Conservation (phyloP, 2,888 invertebrate genomes). For the Coenonympha arcania region DNA sequence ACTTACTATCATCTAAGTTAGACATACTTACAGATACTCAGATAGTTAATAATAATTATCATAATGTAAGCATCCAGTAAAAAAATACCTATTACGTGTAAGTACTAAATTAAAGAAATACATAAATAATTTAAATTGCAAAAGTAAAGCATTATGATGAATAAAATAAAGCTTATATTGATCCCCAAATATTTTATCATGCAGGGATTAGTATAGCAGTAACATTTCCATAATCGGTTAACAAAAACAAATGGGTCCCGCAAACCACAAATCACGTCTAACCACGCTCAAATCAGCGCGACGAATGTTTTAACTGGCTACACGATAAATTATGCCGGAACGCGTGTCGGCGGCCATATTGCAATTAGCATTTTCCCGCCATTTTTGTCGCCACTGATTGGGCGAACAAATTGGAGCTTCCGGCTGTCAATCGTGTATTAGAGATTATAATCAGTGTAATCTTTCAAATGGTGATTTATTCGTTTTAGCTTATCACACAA, state of each 20-base stretch:
- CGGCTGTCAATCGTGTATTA: constrained; percentile 25
- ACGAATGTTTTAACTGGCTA: constrained; percentile 1
- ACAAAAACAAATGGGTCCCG: constrained; percentile 2
- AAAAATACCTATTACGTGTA: too few relatives aligned
- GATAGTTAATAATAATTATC: too few relatives aligned
- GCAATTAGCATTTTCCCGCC: constrained; percentile 23
- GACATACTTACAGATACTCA: too few relatives aligned
- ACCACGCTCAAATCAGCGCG: constrained; percentile 13
- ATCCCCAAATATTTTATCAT: background rate
- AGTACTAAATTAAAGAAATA: too few relatives aligned
- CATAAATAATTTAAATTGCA: too few relatives aligned
- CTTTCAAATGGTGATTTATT: background rate
- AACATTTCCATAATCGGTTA: background rate
- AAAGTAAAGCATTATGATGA: too few relatives aligned
- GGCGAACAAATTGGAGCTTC: constrained; percentile 39
- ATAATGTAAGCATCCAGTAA: too few relatives aligned
- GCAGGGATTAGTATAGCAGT: background rate
- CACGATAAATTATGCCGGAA: constrained; percentile 18
- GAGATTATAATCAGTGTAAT: background rate
- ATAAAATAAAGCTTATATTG: background rate
- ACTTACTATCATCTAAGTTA: too few relatives aligned
- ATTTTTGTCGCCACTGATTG: constrained; percentile 27
- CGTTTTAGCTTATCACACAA: background rate
- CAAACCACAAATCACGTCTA: constrained; percentile 11
- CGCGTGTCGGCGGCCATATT: constrained; percentile 8